Evolutionary conservation across 2,888 invertebrate genomes (phyloP).

Genomic region (Netelia inedita): DNA sequence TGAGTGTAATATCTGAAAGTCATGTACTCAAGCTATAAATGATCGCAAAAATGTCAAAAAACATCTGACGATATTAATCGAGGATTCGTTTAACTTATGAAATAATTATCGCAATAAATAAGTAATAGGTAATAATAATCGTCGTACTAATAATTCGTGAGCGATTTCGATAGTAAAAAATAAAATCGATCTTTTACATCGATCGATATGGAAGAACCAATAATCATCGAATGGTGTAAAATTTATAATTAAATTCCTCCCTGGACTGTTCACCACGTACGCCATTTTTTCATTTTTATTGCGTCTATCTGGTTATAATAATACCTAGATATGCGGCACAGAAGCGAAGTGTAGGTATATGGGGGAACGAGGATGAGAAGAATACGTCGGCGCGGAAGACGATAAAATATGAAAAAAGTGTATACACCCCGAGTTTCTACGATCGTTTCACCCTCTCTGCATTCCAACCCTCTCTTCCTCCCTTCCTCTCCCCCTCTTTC

Average conservation of each 20-base stretch:
- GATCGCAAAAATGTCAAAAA: too few relatives aligned
- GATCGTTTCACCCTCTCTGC: constrained; percentile 35
- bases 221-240: background rate
- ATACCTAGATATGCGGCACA: constrained; percentile 27
- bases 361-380: constrained; percentile 28
- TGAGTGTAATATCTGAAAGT: too few relatives aligned
- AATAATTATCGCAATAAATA: background rate
- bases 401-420: constrained; percentile 66
- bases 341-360: constrained; percentile 19
- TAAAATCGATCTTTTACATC: background rate
- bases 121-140: background rate
- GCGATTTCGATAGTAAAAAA: background rate
- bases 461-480: constrained; percentile 12
- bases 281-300: constrained; percentile 37
- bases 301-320: constrained; percentile 50
- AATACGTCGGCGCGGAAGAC: constrained; percentile 33
- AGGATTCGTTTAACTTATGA: background rate
- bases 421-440: constrained; percentile 54
- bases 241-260: background rate
- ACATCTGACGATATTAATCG: background rate
- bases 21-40: too few relatives aligned
- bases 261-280: constrained; percentile 4
- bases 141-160: background rate
- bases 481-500: background rate
- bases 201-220: background rate